Evolutionary conservation across 2,113 vertebrate genomes (phyloP), one percentile per base, ranked within the genome.

Genomic region (Genyomyrus donnyi): DNA sequence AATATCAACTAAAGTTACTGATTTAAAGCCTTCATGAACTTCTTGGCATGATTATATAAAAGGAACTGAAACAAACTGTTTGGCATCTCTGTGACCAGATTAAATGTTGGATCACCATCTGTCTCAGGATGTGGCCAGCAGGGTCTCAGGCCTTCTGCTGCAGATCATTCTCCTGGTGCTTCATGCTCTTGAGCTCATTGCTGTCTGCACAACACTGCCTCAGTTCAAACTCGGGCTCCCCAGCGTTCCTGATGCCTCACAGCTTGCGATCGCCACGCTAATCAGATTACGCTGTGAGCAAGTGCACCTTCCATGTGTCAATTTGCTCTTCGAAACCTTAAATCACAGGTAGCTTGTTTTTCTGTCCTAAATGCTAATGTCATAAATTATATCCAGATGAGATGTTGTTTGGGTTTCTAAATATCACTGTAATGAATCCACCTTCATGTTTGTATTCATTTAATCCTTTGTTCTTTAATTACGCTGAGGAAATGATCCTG

Each of bases 391-490:
- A 86, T 50, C 24, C 85, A 52, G 8, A 87, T 17, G 21, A 46
- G 19, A 46, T 85, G 45, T 48, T 85, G 42, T 48, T 39, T 85
- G 83, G 3, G 8, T 66, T 88, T 88, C 39, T 62, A 88, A 88
- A 88, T 88, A 42, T 27, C 49, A n/a, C 50, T 27, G 49, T 11
- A 46, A 53, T 83, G 74, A 89, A 39, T 83, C 31, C 35, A 45
- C 15, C 27, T 52, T 83, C 74, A 56, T 84, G 39, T 83, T 42
- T 66, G 56, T 17, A 48, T 88, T 77, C n/a, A 35, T 17, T 19
- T 83, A 39, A 70, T 88, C 11, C 24, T 89, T 89, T 89, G 27
- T 85, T 24, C 27, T 85, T 89, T 58, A 89, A 85, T 62, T 58
- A 46, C 24, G 21, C 49, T 27, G 52, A 42, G 45, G 31, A 89